phyloP scores from a whole-genome alignment of 2,888 invertebrate genomes.

The Allolobophora icterica region DNA sequence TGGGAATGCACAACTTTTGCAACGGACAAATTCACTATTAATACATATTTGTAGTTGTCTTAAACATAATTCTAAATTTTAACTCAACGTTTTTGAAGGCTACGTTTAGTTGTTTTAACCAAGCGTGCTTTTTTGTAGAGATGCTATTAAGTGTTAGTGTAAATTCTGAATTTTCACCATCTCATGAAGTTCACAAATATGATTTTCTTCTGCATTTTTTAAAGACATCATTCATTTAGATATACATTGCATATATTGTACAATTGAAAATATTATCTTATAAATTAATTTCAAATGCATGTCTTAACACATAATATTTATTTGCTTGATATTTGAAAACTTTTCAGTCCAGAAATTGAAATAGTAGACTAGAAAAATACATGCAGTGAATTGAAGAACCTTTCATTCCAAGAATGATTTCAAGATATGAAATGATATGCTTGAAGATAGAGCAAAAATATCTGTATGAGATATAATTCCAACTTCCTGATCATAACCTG shows the following conservation, averaged over 20 bases:
- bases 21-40: no score
- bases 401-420: background rate
- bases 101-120: no score
- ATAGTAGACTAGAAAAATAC: no score
- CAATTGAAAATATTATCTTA: background rate
- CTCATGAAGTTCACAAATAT: background rate
- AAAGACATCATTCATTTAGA: background rate
- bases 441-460: background rate
- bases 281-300: no score
- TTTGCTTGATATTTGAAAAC: background rate
- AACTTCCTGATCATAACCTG: background rate
- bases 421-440: background rate
- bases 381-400: no score
- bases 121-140: background rate
- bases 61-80: no score
- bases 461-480: background rate
- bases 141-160: no score
- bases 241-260: background rate
- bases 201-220: no score
- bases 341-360: no score
- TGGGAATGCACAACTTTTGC: no score
- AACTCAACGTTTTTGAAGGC: no score
- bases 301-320: background rate
- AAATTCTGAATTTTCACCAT: background rate
- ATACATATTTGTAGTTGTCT: no score